Base-by-base conservation (phyloP, 2,113 vertebrate genomes). In the Oryzias celebensis region DNA sequence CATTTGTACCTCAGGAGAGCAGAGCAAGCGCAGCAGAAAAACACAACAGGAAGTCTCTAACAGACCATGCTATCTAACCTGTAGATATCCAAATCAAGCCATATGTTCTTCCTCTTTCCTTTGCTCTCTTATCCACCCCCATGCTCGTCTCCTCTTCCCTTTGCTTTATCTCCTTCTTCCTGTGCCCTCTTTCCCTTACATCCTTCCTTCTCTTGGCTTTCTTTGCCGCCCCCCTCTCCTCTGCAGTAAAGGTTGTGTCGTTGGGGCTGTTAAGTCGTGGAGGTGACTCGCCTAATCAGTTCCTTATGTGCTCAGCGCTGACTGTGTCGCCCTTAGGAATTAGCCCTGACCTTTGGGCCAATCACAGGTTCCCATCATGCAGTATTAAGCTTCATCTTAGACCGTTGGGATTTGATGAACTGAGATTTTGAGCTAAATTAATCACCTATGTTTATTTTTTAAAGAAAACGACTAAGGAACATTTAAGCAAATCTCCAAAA, bases 11-110 rank as follows among this genome's bases (percentile, higher is more conserved):
- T 76, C 79, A 76, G 82, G 86, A 82, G 83, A 86, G 78, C 62
- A 49, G 45, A 70, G 75, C 64, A 76, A 62, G 70, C 62, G 64
- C 71, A 67, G 77, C 72, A 72, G 59, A 73, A 79, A 74, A 45
- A 71, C 73, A 81, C 74, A 86, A 85, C 85, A 89, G 87, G 86
- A 89, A 88, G 78, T 84, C 65, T 80, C 76, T 54, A 75, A 54
- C 70, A 81, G 77, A 71, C 70, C 17, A 72, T 52, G 59, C 54
- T 86, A 74, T 88, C 83, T 76, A 68, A 68, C 72, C 68, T 60
- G 66, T 57, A 78, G 73, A 83, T 74, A 82, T 65, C 75, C 60
- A 58, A 45, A 62, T 78, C 61, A 68, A 62, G 65, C 73, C 87
- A 89, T 87, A 90, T 90, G 89, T 86, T 89, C 65, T 71, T 83